A percentile compares a stretch with the other conserved stretches of the same genome.
Conservation (phyloP, 2,797 vertebrate genomes). For the Megalops cyprinoides region DNA sequence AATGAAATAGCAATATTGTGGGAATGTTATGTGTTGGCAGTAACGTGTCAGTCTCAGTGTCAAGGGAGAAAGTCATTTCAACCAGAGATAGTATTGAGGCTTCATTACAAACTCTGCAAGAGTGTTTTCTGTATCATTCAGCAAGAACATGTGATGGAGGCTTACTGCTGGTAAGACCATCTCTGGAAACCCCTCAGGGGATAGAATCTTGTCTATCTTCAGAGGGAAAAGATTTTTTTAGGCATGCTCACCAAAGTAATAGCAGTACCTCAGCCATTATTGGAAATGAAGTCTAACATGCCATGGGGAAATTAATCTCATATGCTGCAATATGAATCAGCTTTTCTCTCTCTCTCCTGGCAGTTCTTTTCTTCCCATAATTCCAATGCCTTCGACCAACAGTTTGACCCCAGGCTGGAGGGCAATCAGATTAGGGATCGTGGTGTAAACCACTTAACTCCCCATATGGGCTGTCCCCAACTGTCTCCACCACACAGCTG, state of each 20-base stretch:
- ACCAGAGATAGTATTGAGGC: neutral
- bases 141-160: neutral
- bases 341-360: neutral
- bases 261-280: neutral
- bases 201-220: too few species aligned
- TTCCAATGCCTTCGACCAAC: constrained; percentile 52
- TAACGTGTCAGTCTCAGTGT: constrained; percentile 29
- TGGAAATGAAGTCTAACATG: constrained; percentile 9
- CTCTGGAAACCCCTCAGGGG: neutral
- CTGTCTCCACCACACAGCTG: constrained; percentile 34
- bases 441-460: constrained; percentile 67
- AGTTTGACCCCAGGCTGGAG: constrained; percentile 48
- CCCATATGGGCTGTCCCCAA: constrained; percentile 55
- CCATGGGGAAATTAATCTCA: neutral
- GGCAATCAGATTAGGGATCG: constrained; percentile 47
- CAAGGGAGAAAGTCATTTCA: constrained; percentile 24
- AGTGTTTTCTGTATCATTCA: constrained; percentile 13
- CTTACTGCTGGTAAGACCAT: neutral
- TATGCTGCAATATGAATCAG: constrained; percentile 6
- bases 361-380: constrained; percentile 48
- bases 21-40: constrained; percentile 13
- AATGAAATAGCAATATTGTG: constrained; percentile 10
- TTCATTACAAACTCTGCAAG: neutral
- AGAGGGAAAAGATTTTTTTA: neutral
- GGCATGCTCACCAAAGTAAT: neutral